Conservation (phyloP, 2,797 vertebrate genomes). For the Arremon brunneinucha region DNA sequence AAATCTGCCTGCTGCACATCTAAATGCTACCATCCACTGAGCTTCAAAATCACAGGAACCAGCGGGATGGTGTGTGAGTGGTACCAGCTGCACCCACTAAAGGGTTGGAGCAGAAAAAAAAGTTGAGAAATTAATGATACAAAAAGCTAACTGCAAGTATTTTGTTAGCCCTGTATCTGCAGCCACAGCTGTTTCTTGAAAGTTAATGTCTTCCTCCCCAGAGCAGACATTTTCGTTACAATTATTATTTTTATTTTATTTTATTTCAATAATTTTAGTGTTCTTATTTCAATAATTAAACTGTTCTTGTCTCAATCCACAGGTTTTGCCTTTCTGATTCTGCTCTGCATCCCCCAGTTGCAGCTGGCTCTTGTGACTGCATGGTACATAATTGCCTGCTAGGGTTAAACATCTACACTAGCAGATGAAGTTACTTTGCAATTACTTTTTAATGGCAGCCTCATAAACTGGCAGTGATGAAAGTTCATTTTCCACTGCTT, state of each 20-base stretch:
- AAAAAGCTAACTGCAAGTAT: background rate
- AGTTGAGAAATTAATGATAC: background rate
- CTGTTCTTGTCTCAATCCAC: background rate
- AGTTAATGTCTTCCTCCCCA: background rate
- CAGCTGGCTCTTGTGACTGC: background rate
- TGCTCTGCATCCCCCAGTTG: background rate
- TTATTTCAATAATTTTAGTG: background rate
- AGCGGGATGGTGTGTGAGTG: background rate
- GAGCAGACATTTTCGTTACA: rapidly evolving
- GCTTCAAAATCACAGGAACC: background rate
- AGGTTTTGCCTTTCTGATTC: background rate
- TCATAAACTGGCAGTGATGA: background rate
- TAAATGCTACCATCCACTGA: background rate
- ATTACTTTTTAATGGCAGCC: background rate
- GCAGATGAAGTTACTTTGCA: background rate
- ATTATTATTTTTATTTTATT: background rate
- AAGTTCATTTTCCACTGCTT: background rate
- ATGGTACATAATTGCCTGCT: background rate
- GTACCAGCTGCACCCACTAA: background rate
- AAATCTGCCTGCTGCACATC: background rate
- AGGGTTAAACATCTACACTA: background rate
- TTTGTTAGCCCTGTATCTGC: background rate
- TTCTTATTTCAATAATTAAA: background rate
- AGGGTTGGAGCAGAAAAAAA: background rate
- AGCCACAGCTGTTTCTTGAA: background rate